Evolutionary conservation across 2,113 vertebrate species (phyloP).

Genomic region (Leucoraja erinaceus): DNA sequence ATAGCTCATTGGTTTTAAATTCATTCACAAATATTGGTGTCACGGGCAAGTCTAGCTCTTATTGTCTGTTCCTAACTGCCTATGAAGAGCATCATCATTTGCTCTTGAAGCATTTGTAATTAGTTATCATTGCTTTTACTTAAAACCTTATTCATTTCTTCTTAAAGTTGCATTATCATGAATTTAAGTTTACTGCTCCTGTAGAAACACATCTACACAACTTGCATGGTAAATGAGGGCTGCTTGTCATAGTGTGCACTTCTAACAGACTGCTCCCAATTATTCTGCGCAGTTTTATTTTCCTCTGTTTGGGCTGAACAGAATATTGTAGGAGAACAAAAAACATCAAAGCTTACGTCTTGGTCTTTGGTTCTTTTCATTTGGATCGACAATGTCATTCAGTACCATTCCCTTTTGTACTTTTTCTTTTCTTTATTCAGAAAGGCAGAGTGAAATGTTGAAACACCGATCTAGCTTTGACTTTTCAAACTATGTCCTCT

Average conservation of each 20-base stretch:
- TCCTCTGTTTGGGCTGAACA: background rate
- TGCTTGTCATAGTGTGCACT: background rate
- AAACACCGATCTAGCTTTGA: background rate
- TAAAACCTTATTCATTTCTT: constrained; percentile 1
- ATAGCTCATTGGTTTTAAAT: background rate
- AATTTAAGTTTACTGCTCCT: background rate
- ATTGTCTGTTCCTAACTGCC: too few species aligned
- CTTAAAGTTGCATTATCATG: background rate
- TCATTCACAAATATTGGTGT: too few species aligned
- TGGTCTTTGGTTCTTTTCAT: background rate
- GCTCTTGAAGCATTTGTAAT: constrained; percentile 27
- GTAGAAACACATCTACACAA: background rate
- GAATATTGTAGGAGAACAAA: background rate
- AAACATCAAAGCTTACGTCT: constrained; percentile 18
- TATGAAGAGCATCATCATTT: background rate
- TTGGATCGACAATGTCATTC: background rate
- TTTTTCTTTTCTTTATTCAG: background rate
- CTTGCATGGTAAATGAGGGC: background rate
- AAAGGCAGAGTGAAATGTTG: background rate
- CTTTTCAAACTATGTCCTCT: background rate
- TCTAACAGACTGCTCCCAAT: constrained; percentile 21
- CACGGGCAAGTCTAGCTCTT: too few species aligned
- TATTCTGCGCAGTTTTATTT: background rate
- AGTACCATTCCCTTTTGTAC: background rate
- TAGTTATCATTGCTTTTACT: constrained; percentile 23